Evolutionary conservation across 2,797 vertebrate species (phyloP), one percentile per base, ranked within the genome.

Genomic region (Epinephelus coioides): DNA sequence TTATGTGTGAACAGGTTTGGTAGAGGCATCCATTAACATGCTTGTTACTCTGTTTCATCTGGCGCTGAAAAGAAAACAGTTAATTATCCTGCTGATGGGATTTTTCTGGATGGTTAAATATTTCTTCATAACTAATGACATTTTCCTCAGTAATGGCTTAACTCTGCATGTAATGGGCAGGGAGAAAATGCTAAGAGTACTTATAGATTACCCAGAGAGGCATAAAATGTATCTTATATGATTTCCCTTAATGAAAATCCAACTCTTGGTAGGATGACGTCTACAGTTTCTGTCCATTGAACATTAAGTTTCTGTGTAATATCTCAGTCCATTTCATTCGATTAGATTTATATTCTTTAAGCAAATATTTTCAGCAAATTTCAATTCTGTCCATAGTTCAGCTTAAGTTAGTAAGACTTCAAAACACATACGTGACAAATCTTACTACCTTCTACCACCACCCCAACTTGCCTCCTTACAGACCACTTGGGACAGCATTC

Each of bases 11-110:
- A 67, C 14, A 34, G 1, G 23, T 82, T 76, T 59, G 38, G 44
- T 67, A 8, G 60, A 63, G 47, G 74, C 69, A 69, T 81, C 54
- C 30, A 79, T 84, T 80, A 81, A 72, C 71, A 62, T 13, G 25
- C 50, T 46, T 76, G 60, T 88, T 88, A 64, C 69, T 81, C 25
- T 73, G 40, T 68, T 86, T 79, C 59, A 68, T 86, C 38, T 76
- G 66, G 47, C 47, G 30, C 34, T 51, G 19, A 78, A 74, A 83
- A 55, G 61, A 90, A 91, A 89, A 83, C 79, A 64, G 53, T 78
- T 85, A 80, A 88, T 92, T 89, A 85, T 87, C 47, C 40, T 60
- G 55, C 73, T 86, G 70, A 89, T 81, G 40, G 76, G 73, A 86
- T 87, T 91, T 82, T 86, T 90, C 69, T 83, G 85, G 81, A 77